Conservation (phyloP, 2,888 invertebrate species). For the Conops quadrifasciatus region DNA sequence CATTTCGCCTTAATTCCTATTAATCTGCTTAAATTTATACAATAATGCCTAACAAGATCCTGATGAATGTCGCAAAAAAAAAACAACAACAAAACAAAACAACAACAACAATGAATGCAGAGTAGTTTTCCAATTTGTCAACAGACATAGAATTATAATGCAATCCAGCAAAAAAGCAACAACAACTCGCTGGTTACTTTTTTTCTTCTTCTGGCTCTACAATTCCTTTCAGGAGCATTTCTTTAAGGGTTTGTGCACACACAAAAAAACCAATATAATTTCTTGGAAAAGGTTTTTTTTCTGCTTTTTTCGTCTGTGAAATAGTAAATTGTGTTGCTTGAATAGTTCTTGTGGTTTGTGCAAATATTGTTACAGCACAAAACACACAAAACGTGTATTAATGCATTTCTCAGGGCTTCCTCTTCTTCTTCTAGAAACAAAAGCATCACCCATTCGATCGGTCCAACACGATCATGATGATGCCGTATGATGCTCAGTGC, state of each 20-base stretch:
- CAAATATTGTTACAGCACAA: conserved; percentile 30
- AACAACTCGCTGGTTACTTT: neutral
- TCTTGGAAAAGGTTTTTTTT: neutral
- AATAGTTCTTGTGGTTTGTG: conserved; percentile 29
- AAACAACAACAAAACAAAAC: neutral
- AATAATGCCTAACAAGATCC: conserved; percentile 24
- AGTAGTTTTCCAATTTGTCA: conserved; percentile 23
- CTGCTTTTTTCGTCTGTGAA: neutral
- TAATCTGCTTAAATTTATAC: conserved; percentile 28
- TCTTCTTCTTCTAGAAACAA: neutral
- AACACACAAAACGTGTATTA: conserved; percentile 24
- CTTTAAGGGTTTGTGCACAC: neutral
- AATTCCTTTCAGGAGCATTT: neutral
- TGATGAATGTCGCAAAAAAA: neutral
- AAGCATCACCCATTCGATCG: neutral
- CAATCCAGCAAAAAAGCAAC: neutral
- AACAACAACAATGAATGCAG: neutral
- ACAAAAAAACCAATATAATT: neutral
- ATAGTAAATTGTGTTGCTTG: conserved; percentile 13
- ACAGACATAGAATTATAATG: neutral
- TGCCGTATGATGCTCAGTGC: too few species aligned
- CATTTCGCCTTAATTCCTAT: conserved; percentile 21
- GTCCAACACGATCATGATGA: neutral
- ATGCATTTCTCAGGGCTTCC: conserved; percentile 9
- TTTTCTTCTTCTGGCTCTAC: neutral